phyloP scores from a whole-genome alignment of 2,797 vertebrate genomes.

The Neopelma chrysocephalum region DNA sequence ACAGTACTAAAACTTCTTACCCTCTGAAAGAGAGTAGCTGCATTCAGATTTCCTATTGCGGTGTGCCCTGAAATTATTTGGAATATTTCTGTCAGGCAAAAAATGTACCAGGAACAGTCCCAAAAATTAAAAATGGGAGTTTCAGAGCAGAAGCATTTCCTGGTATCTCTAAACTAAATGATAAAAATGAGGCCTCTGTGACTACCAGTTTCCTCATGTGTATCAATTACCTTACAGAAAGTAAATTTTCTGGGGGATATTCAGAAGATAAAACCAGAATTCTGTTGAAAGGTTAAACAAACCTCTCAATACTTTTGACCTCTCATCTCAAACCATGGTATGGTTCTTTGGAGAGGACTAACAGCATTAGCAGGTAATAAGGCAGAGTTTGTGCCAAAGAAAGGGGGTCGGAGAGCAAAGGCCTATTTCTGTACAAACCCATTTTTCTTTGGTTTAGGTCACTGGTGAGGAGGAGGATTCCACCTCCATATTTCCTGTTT shows the following conservation, averaged over 20 bases:
- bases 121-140: not conserved
- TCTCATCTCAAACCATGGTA: not conserved
- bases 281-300: not conserved
- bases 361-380: not conserved
- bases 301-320: not conserved
- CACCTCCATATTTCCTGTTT: not conserved
- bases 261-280: not conserved
- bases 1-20: not conserved
- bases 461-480: not conserved
- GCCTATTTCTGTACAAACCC: not conserved
- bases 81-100: not conserved
- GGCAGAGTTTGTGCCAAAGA: not conserved
- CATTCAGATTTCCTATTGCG: not conserved
- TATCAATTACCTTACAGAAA: not conserved
- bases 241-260: not conserved
- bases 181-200: not conserved
- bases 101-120: fast-evolving
- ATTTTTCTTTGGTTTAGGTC: not conserved
- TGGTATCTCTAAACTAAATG: not conserved
- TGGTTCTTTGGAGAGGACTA: not conserved
- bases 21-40: not conserved
- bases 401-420: not conserved
- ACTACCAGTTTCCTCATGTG: not conserved
- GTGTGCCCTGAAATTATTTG: not conserved
- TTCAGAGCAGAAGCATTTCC: not conserved